Base-by-base conservation (phyloP, 2,888 invertebrate genomes). In the Dryobota labecula region DNA sequence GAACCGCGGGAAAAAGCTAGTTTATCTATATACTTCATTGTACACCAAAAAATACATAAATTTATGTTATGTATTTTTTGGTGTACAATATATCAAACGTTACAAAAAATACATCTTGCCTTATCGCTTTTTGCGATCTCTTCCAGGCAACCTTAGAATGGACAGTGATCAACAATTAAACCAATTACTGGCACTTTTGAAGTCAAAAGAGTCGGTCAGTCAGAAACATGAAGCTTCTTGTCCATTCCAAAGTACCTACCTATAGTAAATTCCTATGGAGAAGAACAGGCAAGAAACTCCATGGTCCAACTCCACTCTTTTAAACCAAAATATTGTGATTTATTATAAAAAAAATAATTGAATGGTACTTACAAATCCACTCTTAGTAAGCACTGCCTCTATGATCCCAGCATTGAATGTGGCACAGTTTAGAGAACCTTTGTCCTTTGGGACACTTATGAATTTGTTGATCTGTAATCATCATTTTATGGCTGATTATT, bases 321-420 rank as follows among this genome's bases (percentile, higher is more conserved):
- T 20, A 13, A 56, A 56, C n/a, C 8, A 6, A 8, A 8, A n/a
- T 56, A 36, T 15, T n/a, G n/a, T 56, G 33, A 18, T 2, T 8
- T 8, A 15, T 9, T 18, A 15, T 57, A 57, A 18, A 57, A 5
- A 5, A 58, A 43, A 41, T 20, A 13, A 18, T 1, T 11, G 13
- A 36, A 62, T 15, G 0, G 54, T 69, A 97, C 99, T 97, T 97
- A 99, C 99, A 97, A 99, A 99, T 90, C 99, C 99, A 90, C 98
- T 98, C 85, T 98, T 98, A 71, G 98, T 98, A 8, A 99, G 96
- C 30, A 99, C 98, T 65, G 99, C 99, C 94, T 99, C 99, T 58
- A 99, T 97, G 81, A 99, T 99, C 30, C 99, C 99, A 80, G 99
- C 99, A 74, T 98, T 98, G 90, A 99, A 99, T n/a, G 99, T 98